Evolutionary conservation across 2,113 vertebrate species (phyloP).

Genomic region (Hyaena hyaena): DNA sequence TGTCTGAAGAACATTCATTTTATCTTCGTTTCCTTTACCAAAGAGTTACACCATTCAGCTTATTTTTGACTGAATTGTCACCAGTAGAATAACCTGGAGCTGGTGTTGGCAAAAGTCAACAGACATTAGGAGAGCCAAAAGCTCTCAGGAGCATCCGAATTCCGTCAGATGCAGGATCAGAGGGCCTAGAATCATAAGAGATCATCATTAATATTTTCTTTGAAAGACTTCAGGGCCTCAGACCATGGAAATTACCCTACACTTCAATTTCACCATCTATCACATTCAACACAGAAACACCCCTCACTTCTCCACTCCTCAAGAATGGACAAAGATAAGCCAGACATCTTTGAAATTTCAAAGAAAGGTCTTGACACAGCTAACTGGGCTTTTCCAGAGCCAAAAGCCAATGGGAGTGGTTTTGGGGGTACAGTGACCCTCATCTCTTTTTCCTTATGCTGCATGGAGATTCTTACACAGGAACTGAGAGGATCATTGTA

Average conservation of each 20-base stretch:
- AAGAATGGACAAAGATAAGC: background rate
- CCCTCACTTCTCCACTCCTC: background rate
- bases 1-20: background rate
- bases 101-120: background rate
- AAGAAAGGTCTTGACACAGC: background rate
- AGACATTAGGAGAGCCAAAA: background rate
- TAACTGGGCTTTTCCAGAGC: background rate
- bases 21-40: background rate
- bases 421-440: background rate
- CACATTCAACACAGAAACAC: background rate
- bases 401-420: background rate
- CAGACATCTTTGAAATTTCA: background rate
- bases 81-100: background rate
- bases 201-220: background rate
- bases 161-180: background rate
- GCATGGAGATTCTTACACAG: background rate
- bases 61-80: conserved; percentile 2
- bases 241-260: background rate
- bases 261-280: background rate
- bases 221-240: background rate
- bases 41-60: background rate
- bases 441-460: background rate
- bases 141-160: background rate
- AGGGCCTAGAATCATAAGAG: background rate
- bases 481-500: background rate